Base-by-base conservation (phyloP, 2,113 vertebrate species). In the Tachysurus vachellii region DNA sequence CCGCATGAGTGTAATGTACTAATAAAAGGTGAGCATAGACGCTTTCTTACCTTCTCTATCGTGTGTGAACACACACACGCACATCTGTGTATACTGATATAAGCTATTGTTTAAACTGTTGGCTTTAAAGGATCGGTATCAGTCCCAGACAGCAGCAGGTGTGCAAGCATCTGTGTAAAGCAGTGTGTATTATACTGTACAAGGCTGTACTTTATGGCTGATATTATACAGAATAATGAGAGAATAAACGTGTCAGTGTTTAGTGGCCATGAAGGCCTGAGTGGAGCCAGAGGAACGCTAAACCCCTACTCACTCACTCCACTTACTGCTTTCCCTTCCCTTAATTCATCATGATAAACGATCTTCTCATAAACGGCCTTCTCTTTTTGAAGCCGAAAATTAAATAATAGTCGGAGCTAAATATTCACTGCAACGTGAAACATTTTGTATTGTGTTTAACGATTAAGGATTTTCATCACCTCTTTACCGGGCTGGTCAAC, bases 191-290 rank as follows among this genome's bases (percentile, higher is more conserved):
- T 36, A 10, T 36, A 19, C 8, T 50, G 8, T 26, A 56, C 50
- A n/a, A 42, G 28, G 53, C 50, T 23, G 28, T 54, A 26, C 81
- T 44, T 66, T 71, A 31, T 31, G n/a, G 28, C 53, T 36, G 19
- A 54, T 53, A 44, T 76, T 85, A 76, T 28, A 50, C 56, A 44
- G 28, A 47, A 61, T 86, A 80, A 80, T 80, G 26, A 80, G n/a
- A 36, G 50, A 47, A 64, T 85, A n/a, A 59, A 71, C 16, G 71
- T 85, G 70, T 76, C 73, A 79, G 59, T 21, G 73, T 77, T 85
- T 50, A 77, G 59, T 79, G 59, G n/a, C 59, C 16, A 9, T 61
- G 44, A 42, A 83, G 64, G 64, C 64, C 64, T 17, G 66, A 56
- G 28, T 26, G n/a, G 26, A 83, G 50, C 64, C 73, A 21, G 59